Percentiles rank a stretch among this genome's conserved stretches.
These are phyloP conservation scores for Danionella dracula DNA, from an alignment of 2,797 vertebrate genomes.

Conservation along the genomic window DNA sequence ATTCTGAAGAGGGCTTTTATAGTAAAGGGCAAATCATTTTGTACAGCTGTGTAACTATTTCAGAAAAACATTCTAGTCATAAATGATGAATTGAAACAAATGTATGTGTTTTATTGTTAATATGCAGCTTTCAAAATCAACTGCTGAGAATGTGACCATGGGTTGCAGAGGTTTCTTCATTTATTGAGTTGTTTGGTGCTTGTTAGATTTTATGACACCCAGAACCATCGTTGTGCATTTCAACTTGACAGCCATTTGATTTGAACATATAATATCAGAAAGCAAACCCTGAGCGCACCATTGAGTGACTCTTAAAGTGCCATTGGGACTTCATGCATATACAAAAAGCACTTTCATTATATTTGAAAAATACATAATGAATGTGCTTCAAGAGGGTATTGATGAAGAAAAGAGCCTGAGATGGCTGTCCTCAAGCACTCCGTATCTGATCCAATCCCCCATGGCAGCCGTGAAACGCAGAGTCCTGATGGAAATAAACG, in stretches of 20 bases:
- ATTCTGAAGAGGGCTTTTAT: too few species aligned
- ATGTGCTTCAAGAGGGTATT: conserved; percentile 1
- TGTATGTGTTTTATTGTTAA: too few species aligned
- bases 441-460: conserved; percentile 37
- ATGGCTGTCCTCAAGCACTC: conserved; percentile 35
- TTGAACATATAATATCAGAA: conserved; percentile 5
- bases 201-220: not conserved
- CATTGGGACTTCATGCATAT: conserved; percentile 3
- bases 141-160: not conserved
- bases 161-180: not conserved
- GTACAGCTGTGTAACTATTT: too few species aligned
- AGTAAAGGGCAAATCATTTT: too few species aligned
- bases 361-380: conserved; percentile 24
- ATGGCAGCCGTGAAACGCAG: conserved; percentile 47
- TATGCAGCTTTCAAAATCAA: too few species aligned
- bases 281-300: not conserved
- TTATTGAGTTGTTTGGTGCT: not conserved
- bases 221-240: not conserved
- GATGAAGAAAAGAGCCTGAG: conserved; percentile 24
- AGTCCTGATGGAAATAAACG: conserved; percentile 42
- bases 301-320: conserved; percentile 6
- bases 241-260: conserved; percentile 1
- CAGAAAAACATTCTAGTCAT: too few species aligned
- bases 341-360: not conserved
- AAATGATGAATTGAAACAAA: too few species aligned